These are phyloP conservation scores for Ispidina picta DNA, from an alignment of 2,797 vertebrate species.

Conservation along the genomic window DNA sequence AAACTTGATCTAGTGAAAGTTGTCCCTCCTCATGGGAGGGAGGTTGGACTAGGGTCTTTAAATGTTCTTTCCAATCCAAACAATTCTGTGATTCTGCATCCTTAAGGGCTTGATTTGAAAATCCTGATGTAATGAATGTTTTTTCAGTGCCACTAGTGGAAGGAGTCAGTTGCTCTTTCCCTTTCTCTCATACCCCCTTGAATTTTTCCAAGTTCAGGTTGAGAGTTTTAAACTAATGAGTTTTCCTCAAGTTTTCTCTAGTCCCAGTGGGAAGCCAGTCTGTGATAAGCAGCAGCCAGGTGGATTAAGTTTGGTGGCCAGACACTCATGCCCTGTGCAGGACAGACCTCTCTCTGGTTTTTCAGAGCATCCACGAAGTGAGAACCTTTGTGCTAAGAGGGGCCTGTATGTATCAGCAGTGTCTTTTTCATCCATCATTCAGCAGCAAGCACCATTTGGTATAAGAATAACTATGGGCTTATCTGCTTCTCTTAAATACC, in stretches of 20 bases:
- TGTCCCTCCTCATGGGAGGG: too few species aligned
- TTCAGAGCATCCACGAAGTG: background rate
- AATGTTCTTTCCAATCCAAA: background rate
- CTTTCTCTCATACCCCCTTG: background rate
- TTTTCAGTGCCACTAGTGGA: background rate
- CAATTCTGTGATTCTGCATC: background rate
- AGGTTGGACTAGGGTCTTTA: too few species aligned
- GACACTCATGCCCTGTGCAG: background rate
- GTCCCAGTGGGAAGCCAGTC: background rate
- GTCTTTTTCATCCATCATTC: background rate
- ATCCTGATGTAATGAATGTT: background rate
- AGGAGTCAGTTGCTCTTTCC: background rate
- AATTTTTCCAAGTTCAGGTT: background rate
- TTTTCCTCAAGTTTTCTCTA: background rate
- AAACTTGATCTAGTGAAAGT: too few species aligned
- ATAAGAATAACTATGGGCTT: background rate
- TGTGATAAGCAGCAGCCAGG: background rate
- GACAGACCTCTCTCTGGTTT: background rate
- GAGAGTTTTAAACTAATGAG: background rate
- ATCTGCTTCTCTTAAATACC: background rate
- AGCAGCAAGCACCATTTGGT: background rate
- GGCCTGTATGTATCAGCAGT: background rate
- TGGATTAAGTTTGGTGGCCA: background rate
- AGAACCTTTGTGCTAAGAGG: background rate
- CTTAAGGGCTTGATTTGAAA: background rate